Evolutionary conservation across 2,113 vertebrate species (phyloP), one percentile per base, ranked within the genome.

Genomic region (Paraplagusia blochii): DNA sequence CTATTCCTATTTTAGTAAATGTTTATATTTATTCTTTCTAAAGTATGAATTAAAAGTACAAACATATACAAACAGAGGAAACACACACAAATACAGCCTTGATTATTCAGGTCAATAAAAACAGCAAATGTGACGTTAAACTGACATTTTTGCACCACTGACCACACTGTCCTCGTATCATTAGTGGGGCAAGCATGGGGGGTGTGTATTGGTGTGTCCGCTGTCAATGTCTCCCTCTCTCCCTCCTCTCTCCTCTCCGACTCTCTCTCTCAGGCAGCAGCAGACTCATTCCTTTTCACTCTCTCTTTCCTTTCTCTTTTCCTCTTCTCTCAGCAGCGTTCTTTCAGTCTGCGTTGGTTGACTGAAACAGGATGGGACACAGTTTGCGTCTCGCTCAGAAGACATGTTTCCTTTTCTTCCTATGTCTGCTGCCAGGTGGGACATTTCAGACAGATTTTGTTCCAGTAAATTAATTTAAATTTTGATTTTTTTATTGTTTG

Each of bases 381-480:
- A 61, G 3, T 44, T 53, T 77, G 64, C 18, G 51, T 51, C 34
- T 73, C 12, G 11, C 59, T 44, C 56, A 71, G 16, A 18, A 17
- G 44, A 11, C 49, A 15, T 84, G 56, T 58, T 82, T 17, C 33
- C 47, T 29, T 29, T 29, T 77, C 16, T 48, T 90, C 14, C 18
- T 82, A 42, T 67, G 62, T 56, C 62, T 86, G 18, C 67, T 85
- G 0, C 59, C 79, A 33, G 88, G 90, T 92, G 60, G 90, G 88
- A 78, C 43, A 50, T 17, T 64, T 33, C 42, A n/a, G n/a, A n/a
- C n/a, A n/a, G n/a, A n/a, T n/a, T n/a, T n/a, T n/a, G n/a, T n/a
- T n/a, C n/a, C n/a, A n/a, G n/a, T n/a, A n/a, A n/a, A n/a, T n/a
- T n/a, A n/a, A n/a, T n/a, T n/a, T n/a, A n/a, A n/a, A n/a, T n/a